A percentile compares a stretch with the other conserved stretches of the same genome.
These are phyloP conservation scores for Phyllostomus hastatus DNA, from an alignment of 2,113 vertebrate species.

Conservation along the genomic window DNA sequence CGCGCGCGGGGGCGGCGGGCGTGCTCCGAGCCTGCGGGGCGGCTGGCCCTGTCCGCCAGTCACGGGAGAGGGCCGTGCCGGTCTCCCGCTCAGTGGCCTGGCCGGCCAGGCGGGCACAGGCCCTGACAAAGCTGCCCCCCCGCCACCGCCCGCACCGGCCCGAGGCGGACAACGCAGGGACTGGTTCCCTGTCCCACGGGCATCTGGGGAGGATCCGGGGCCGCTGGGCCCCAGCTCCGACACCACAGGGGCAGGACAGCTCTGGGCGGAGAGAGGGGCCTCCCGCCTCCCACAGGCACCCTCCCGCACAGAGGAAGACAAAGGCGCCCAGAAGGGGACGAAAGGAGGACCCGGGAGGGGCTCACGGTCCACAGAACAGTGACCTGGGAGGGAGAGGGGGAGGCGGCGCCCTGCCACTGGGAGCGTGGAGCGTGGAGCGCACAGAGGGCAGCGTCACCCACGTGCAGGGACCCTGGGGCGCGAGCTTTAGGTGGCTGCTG, in stretches of 20 bases:
- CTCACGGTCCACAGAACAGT: accelerated
- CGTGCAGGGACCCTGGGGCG: background rate
- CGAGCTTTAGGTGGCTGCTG: background rate
- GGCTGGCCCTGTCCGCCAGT: background rate
- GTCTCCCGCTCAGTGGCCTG: background rate
- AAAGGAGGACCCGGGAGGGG: background rate
- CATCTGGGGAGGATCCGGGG: background rate
- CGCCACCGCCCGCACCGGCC: background rate
- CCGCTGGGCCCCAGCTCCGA: background rate
- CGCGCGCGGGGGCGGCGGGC: too few species aligned
- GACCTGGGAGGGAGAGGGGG: accelerated
- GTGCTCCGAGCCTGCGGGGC: background rate
- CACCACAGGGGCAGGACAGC: accelerated
- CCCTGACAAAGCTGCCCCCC: background rate
- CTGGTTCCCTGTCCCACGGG: background rate
- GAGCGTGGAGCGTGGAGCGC: accelerated
- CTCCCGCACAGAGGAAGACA: background rate
- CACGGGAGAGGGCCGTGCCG: accelerated
- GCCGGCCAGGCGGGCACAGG: background rate
- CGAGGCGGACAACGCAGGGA: too few species aligned
- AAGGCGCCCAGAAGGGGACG: background rate
- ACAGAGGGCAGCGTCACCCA: background rate
- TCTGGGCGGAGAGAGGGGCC: background rate
- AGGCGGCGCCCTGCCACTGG: background rate
- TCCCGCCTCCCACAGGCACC: background rate